These are phyloP conservation scores for Heterodera schachtii DNA, from an alignment of 1,140 invertebrate species.

Conservation along the genomic window DNA sequence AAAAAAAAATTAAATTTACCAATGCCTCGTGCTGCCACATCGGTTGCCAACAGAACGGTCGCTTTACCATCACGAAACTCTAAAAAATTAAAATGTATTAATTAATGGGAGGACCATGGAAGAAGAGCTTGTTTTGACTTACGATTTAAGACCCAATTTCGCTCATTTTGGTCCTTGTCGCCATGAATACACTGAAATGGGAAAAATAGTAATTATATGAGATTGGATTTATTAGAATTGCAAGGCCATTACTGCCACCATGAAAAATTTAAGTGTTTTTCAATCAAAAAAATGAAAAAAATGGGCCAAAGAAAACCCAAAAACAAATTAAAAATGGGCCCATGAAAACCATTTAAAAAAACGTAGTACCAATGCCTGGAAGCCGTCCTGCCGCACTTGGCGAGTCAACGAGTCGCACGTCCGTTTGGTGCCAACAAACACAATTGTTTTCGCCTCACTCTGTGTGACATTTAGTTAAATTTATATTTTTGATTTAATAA, in stretches of 20 bases:
- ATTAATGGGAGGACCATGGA: background rate
- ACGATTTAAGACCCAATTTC: slow-evolving; percentile 65
- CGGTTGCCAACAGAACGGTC: slow-evolving; percentile 86
- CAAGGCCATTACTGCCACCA: too few species aligned
- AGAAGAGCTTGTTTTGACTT: background rate
- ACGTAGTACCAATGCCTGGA: slow-evolving; percentile 77
- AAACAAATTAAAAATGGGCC: too few species aligned
- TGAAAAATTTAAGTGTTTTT: too few species aligned
- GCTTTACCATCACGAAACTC: slow-evolving; percentile 84
- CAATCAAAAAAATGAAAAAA: too few species aligned
- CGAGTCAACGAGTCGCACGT: slow-evolving; percentile 88
- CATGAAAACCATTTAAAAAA: background rate
- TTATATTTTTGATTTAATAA: slow-evolving; percentile 75
- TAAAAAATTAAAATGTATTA: slow-evolving; percentile 1
- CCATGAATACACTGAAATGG: slow-evolving; percentile 82
- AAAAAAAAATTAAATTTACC: slow-evolving; percentile 29
- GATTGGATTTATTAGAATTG: background rate
- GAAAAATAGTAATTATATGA: too few species aligned
- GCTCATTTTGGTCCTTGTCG: slow-evolving; percentile 86
- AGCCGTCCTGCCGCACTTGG: slow-evolving; percentile 71
- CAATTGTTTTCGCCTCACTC: slow-evolving; percentile 74
- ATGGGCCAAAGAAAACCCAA: too few species aligned
- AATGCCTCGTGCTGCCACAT: slow-evolving; percentile 91
- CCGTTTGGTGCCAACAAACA: slow-evolving; percentile 97
- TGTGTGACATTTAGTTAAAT: slow-evolving; percentile 72